These are phyloP conservation scores for Phoenicopterus ruber DNA, from an alignment of 2,113 vertebrate species.

Conservation along the genomic window DNA sequence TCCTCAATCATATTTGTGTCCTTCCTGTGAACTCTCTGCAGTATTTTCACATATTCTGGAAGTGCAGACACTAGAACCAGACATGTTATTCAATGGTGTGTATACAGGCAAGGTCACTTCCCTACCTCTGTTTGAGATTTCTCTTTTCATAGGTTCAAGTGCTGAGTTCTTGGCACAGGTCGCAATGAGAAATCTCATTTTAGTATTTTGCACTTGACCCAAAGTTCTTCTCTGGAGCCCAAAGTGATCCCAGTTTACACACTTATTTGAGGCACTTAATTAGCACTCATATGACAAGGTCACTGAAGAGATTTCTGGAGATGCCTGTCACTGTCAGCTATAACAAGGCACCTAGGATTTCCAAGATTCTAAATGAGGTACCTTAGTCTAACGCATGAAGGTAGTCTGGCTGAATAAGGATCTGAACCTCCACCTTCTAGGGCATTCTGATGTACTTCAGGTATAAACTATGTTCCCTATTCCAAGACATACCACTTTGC, in stretches of 20 bases:
- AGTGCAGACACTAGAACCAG: background rate
- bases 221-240: background rate
- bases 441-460: background rate
- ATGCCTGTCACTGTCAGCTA: background rate
- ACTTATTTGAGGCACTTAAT: background rate
- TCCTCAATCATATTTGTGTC: background rate
- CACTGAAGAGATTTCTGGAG: background rate
- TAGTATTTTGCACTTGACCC: background rate
- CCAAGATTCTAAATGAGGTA: background rate
- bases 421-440: background rate
- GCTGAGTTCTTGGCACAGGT: background rate
- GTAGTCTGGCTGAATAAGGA: background rate
- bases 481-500: background rate
- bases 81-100: background rate
- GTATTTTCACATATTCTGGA: background rate
- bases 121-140: background rate
- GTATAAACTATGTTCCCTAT: background rate
- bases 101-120: background rate
- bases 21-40: conserved; percentile 35
- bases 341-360: background rate
- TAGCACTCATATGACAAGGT: background rate
- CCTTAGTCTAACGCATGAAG: background rate
- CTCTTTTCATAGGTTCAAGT: background rate
- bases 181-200: background rate
- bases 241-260: background rate